phyloP scores from a whole-genome alignment of 2,113 vertebrate genomes.

The Microtus ochrogaster region DNA sequence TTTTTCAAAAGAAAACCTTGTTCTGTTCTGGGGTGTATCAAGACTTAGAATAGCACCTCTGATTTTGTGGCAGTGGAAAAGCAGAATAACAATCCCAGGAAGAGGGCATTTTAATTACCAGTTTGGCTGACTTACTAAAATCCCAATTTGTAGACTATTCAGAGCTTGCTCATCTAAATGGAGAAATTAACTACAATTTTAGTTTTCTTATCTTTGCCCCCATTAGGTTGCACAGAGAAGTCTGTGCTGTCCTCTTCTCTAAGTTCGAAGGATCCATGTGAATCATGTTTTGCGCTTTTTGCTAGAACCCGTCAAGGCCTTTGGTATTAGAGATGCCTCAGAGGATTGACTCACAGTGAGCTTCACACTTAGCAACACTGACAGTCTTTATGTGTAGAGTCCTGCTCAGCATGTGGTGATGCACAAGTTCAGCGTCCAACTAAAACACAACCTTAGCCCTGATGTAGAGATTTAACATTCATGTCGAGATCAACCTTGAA shows the following conservation, averaged over 20 bases:
- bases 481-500: background rate
- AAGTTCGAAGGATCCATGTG: background rate
- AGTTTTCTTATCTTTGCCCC: background rate
- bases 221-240: background rate
- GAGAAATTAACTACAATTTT: background rate
- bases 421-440: background rate
- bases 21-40: background rate
- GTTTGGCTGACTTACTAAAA: constrained; percentile 10
- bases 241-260: background rate
- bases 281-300: background rate
- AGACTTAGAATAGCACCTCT: background rate
- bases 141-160: background rate
- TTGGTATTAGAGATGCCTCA: background rate
- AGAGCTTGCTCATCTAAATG: background rate
- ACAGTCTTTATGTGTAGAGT: background rate
- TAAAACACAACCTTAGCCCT: background rate
- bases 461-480: background rate
- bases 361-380: background rate
- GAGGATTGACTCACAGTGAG: background rate
- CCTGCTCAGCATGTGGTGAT: background rate
- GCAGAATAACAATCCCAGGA: background rate
- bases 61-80: background rate
- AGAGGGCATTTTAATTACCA: background rate
- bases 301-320: background rate
- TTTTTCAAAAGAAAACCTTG: background rate